Evolutionary conservation across 1,140 invertebrate genomes (phyloP).

Genomic region (Drosophila ercepeae): DNA sequence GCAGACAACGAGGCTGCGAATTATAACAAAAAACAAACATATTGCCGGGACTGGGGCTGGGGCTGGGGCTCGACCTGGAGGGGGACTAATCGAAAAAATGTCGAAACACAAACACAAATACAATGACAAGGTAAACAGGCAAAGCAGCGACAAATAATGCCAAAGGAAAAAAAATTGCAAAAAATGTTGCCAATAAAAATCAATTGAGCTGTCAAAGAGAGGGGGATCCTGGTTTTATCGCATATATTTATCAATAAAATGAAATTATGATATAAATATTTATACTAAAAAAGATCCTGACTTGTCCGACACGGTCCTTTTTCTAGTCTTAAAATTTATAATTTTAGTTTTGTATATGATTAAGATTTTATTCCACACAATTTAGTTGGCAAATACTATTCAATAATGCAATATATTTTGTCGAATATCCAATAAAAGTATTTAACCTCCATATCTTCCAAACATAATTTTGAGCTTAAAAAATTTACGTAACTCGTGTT

Average conservation of each 20-base stretch:
- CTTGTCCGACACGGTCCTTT: background rate
- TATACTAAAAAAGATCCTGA: background rate
- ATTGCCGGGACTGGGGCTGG: conserved; percentile 20
- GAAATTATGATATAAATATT: conserved; percentile 24
- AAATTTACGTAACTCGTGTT: no score
- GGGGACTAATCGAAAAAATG: conserved; percentile 56
- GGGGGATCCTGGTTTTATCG: conserved; percentile 1
- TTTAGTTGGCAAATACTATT: background rate
- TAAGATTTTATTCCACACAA: background rate
- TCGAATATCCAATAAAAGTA: no score
- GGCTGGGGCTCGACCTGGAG: no score
- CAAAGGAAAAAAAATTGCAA: conserved; percentile 27
- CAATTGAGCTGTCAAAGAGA: conserved; percentile 21
- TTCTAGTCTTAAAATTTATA: background rate
- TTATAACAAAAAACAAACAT: conserved; percentile 77
- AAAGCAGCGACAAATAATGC: conserved; percentile 21
- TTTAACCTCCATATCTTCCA: no score
- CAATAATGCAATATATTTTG: background rate
- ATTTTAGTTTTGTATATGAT: background rate
- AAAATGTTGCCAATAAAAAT: conserved; percentile 38
- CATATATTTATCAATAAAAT: conserved; percentile 37
- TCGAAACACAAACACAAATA: conserved; percentile 71
- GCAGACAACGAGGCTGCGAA: conserved; percentile 52
- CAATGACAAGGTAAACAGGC: conserved; percentile 63
- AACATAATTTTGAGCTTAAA: no score